Evolutionary conservation across 2,113 vertebrate genomes (phyloP), one percentile per base, ranked within the genome.

Genomic region (Hydrochoerus hydrochaeris): DNA sequence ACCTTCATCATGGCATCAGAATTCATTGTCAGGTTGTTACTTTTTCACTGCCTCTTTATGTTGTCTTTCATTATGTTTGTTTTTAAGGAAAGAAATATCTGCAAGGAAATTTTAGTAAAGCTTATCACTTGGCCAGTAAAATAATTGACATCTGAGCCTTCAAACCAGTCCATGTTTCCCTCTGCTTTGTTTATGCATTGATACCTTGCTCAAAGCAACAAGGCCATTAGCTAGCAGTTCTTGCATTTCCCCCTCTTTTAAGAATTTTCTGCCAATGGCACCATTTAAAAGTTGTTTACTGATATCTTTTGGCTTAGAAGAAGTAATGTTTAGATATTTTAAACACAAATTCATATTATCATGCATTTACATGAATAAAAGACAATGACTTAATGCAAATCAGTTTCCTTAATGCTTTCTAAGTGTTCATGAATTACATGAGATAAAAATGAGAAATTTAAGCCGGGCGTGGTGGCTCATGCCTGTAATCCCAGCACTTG

Each of bases 271-370:
- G 16, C 41, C 28, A 65, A 32, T 91, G 63, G 20, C 35, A 83
- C 71, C 67, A 90, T 46, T 88, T 93, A 71, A 85, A 96, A 94
- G 16, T 11, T 95, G 30, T 65, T 95, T 71, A 88, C 83, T 96
- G 17, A 30, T 87, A 82, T 90, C 65, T 41, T 96, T 95, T 83
- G 41, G 32, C 28, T 78, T 95, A 85, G 62, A 90, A 75, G 52
- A 88, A 85, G 80, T 87, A 91, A 94, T 85, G 12, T 20, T 81
- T 69, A 22, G 82, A 71, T 71, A 84, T 90, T 94, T 94, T 73
- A 93, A 77, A 62, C 0, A 83, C 54, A 92, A 83, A 91, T 54
- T n/a, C 60, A 95, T 44, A 89, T 85, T 85, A 88, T 24, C 22
- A 88, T 91, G 20, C 58, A 92, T 95, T 89, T 44, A 20, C 10